Percentiles rank a stretch among this genome's conserved stretches.
Evolutionary conservation across 2,888 invertebrate genomes (phyloP).

Genomic region (Trissolcus japonicus): DNA sequence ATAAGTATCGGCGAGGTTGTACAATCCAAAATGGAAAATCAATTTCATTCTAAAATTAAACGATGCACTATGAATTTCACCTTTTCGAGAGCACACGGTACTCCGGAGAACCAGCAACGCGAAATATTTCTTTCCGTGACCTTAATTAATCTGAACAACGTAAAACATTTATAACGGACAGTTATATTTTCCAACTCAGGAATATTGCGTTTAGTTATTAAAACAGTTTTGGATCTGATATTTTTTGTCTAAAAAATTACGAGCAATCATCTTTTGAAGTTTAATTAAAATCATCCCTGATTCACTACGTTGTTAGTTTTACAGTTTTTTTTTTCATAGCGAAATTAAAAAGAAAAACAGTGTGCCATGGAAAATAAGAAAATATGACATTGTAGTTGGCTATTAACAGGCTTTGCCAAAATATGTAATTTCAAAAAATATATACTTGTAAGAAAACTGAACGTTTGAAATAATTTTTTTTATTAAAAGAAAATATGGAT

Average conservation of each 20-base stretch:
- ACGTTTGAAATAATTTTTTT: no score
- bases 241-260: neutral
- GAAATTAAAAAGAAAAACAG: neutral
- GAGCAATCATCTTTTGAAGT: neutral
- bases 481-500: no score
- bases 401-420: no score
- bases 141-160: slow-evolving; percentile 26
- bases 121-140: slow-evolving; percentile 13
- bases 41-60: slow-evolving; percentile 15
- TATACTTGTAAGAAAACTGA: no score
- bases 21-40: slow-evolving; percentile 39
- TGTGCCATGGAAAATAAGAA: no score
- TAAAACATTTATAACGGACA: slow-evolving; percentile 13
- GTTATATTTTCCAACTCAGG: neutral
- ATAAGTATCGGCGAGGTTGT: slow-evolving; percentile 21
- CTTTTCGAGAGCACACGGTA: neutral
- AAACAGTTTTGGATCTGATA: neutral
- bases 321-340: neutral
- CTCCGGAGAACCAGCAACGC: slow-evolving; percentile 1
- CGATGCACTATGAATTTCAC: slow-evolving; percentile 12
- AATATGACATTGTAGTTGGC: no score
- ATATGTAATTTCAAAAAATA: no score
- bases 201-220: slow-evolving; percentile 10
- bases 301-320: neutral
- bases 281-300: neutral